Evolutionary conservation across 2,888 invertebrate species (phyloP), one percentile per base, ranked within the genome.

Genomic region (Nomada goodeniana): DNA sequence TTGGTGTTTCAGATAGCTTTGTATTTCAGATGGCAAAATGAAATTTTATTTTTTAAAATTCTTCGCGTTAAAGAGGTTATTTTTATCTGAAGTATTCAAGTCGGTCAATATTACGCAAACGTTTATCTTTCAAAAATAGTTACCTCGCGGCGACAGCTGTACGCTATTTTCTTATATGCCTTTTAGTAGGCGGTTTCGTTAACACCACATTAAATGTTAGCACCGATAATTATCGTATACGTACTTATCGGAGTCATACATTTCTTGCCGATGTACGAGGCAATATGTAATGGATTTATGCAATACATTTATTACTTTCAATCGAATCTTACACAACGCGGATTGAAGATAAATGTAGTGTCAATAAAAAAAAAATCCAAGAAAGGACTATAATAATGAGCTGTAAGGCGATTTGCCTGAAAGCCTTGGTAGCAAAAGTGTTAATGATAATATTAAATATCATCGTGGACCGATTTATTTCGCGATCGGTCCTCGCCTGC

Each of bases 61-160:
- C 29, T 4, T 15, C 1, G 10, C n/a, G 52, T 1, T 65, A 52
- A 29, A 29, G 52, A 65, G 29, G 11, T 26, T 26, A n/a, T 65
- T 4, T 47, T 47, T 50, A 47, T 47, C 26, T 18, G 26, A 10
- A n/a, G 36, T 0, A 36, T 53, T 23, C 36, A n/a, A 57, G n/a
- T 18, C 26, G 23, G 64, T 18, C 18, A 55, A 55, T 18, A 55
- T 73, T 47, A 64, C 53, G 59, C 59, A 74, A 77, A 73, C 52
- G 18, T 60, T 71, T 47, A 23, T 68, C 59, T 65, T 26, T 69
- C 42, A 4, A 65, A 77, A 78, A 67, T 70, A 74, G 52, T 61
- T 18, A 13, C 4, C 11, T 4, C 18, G n/a, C 20, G 57, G 60
- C 52, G 42, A 42, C 10, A 0, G 10, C 18, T 26, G 4, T 15